Evolutionary conservation across 2,888 invertebrate species (phyloP), one percentile per base, ranked within the genome.

Genomic region (Thereva unica): DNA sequence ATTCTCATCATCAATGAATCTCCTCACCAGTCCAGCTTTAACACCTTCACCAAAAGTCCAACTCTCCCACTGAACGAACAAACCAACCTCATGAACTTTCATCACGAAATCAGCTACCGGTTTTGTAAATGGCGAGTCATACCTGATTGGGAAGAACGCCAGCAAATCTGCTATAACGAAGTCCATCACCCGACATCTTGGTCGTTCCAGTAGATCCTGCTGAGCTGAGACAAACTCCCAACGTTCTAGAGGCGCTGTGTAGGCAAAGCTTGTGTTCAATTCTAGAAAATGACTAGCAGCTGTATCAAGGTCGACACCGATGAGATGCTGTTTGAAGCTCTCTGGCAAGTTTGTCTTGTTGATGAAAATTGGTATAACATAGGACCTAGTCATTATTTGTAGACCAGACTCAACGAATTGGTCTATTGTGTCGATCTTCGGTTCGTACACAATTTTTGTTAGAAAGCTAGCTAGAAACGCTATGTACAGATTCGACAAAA

Each of bases 401-500:
- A 74, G 54, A 37, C 71, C 71, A 1, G 55, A 66, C 5, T 63
- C 9, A 4, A 73, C 70, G 37, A 75, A 35, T 38, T 72, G 71
- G 0, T 59, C 53, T 6, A 75, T 66, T 0, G 71, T 71, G 4
- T 70, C 52, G 4, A 74, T 67, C 10, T 71, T 72, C 0, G 66
- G 67, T 4, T 70, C 59, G 38, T 73, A 73, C 4, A 73, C 71
- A 0, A 72, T 64, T 8, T 72, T 72, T 5, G 74, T 71, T 12
- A 75, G 56, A 57, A 72, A 75, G 42, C 74, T 75, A 9, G 75
- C 74, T 40, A 75, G 61, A 5, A 68, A 71, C 6, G 75, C 73
- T 47, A 75, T 66, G 66, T 75, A 75, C 23, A 75, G 55, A 67
- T 75, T 75, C 3, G 73, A 71, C n/a, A 75, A 61, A 57, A 75